Evolutionary conservation across 2,113 vertebrate genomes (phyloP).

Genomic region (Limanda limanda): DNA sequence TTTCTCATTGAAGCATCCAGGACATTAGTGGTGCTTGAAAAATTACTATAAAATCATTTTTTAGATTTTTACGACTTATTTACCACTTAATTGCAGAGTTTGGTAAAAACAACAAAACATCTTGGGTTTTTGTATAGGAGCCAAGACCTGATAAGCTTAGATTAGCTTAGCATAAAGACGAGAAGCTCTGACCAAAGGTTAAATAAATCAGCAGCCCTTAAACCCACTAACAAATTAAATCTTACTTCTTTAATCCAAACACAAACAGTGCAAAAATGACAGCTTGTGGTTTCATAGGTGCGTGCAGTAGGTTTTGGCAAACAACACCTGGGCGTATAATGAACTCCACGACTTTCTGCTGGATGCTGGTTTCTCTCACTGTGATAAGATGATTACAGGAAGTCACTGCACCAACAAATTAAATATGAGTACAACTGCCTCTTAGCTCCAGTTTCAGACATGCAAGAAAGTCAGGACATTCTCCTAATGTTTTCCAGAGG

Average conservation of each 20-base stretch:
- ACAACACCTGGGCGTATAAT: too few species aligned
- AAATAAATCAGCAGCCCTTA: not conserved
- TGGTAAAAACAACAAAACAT: not conserved
- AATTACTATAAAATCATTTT: not conserved
- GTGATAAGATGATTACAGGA: too few species aligned
- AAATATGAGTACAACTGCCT: too few species aligned
- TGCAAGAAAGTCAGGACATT: too few species aligned
- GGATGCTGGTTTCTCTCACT: too few species aligned
- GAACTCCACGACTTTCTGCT: too few species aligned
- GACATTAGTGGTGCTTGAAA: not conserved
- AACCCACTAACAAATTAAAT: not conserved
- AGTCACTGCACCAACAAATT: too few species aligned
- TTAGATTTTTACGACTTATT: not conserved
- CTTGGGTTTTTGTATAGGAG: not conserved
- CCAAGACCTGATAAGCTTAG: not conserved
- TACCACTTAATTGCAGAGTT: not conserved
- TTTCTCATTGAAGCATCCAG: not conserved
- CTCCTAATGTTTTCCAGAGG: too few species aligned
- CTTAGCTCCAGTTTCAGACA: too few species aligned
- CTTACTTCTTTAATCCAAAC: not conserved
- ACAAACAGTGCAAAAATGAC: not conserved
- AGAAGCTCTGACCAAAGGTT: not conserved
- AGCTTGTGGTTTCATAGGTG: not conserved
- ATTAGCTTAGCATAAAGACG: not conserved
- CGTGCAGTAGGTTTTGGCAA: too few species aligned